Evolutionary conservation across 2,888 invertebrate genomes (phyloP), one percentile per base, ranked within the genome.

Genomic region (Dasysyrphus albostriatus): DNA sequence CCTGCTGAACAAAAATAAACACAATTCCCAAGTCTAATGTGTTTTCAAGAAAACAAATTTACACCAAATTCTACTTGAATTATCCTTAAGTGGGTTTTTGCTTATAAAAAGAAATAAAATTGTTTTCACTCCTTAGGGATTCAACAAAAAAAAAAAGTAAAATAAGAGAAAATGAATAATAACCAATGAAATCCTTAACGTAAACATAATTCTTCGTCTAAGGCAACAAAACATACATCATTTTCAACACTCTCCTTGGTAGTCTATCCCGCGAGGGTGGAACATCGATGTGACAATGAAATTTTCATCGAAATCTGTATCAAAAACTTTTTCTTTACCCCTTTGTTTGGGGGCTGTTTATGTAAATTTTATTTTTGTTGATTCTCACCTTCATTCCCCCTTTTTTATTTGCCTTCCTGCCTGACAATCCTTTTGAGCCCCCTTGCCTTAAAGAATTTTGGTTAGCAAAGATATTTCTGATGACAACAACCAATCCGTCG

Each of bases 161-260:
- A 37, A 49, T 4, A 49, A n/a, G 39, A 69, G 42, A 78, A 78
- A 72, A 78, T 78, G 83, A 87, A 87, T 87, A 83, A 83, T 83
- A 87, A 83, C 87, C 83, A 83, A 87, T 87, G 79, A 87, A 87
- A 87, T 87, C 87, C 87, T 83, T 59, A 87, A 87, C 78, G 75
- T 75, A 83, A 87, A 87, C 87, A 87, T 75, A 87, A 87, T 83
- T 87, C 74, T 83, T 58, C 78, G 83, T 83, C 83, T 83, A 44
- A 74, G 56, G 83, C 82, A 75, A 83, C 87, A 78, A 78, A 78
- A 49, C 83, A 79, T 78, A 82, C 82, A 85, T 78, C 77, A 82
- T 70, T 54, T 77, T 59, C 77, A 24, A 69, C 69, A 37, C 63
- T 29, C 7, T 37, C 73, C 14, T 37, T 24, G 29, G 0, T n/a